These are phyloP conservation scores for Ondatra zibethicus DNA, from an alignment of 2,113 vertebrate species.

Conservation along the genomic window DNA sequence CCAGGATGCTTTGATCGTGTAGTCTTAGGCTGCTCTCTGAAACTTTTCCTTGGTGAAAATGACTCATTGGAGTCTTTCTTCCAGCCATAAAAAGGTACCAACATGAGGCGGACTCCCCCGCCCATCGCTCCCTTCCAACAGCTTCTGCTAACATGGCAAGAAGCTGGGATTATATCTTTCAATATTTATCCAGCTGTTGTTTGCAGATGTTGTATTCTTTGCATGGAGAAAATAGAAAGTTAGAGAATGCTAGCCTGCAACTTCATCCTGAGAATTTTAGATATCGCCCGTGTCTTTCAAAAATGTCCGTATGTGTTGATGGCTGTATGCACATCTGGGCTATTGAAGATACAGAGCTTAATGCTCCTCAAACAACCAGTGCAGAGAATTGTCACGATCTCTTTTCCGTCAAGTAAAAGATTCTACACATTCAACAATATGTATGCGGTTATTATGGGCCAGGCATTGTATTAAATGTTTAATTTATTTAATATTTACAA, in stretches of 20 bases:
- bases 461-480: not conserved
- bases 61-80: conserved; percentile 22
- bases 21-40: not conserved
- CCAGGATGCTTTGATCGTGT: not conserved
- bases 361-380: conserved; percentile 53
- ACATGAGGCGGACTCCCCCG: not conserved
- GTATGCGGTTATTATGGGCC: not conserved
- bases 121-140: not conserved
- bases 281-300: conserved; percentile 63
- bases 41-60: conserved; percentile 42
- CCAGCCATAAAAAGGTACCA: conserved; percentile 25
- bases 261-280: conserved; percentile 74
- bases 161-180: conserved; percentile 65
- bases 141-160: conserved; percentile 74
- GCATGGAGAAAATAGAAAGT: conserved; percentile 64
- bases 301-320: conserved; percentile 69
- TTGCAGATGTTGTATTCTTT: conserved; percentile 78
- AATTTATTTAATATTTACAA: conserved; percentile 22
- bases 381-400: conserved; percentile 68
- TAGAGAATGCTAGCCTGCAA: conserved; percentile 63
- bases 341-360: conserved; percentile 75
- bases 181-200: conserved; percentile 82
- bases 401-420: conserved; percentile 56
- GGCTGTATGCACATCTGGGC: conserved; percentile 79
- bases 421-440: conserved; percentile 2